Base-by-base conservation (phyloP, 2,888 invertebrate genomes). In the Eugnorisma glareosa region DNA sequence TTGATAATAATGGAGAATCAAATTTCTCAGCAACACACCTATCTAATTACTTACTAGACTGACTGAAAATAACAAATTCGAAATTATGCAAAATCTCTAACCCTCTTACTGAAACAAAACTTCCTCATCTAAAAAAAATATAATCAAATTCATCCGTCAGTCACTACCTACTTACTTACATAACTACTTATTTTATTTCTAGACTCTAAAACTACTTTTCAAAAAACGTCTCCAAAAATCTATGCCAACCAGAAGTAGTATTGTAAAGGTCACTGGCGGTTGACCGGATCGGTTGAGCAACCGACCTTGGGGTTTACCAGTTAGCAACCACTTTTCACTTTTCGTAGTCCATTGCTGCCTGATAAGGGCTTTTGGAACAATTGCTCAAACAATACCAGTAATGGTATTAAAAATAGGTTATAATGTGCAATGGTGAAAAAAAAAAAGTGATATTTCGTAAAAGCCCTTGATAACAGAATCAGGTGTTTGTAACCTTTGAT, bases 251-350 rank as follows among this genome's bases (percentile, higher is more conserved):
- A 80, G 73, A 75, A 80, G 54, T 69, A 43, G 37, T 73, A 21
- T 43, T 68, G 43, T 72, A 81, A 85, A 87, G 84, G 82, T 85
- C 78, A 75, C n/a, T 48, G 63, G 31, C 54, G n/a, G 75, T 35
- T 72, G 45, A 73, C 70, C 57, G 79, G 68, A 63, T 59, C 68
- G n/a, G 48, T 88, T 82, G 68, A 75, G 81, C 66, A 87, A 82
- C n/a, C 35, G 71, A 79, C 85, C 86, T 88, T 83, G 84, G 63
- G 81, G 63, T n/a, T 28, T 28, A 24, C 57, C n/a, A 59, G 59
- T 63, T 51, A 57, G 28, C 31, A 18, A 69, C 75, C 68, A 82
- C 84, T 86, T 86, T 85, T 67, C 76, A 74, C 67, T 79, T 77
- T 61, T 35, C 61, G 43, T 66, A 54, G 21, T 78, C 61, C 77